Evolutionary conservation across 2,888 invertebrate species (phyloP), one percentile per base, ranked within the genome.

Genomic region (Pseudanteris insignis): DNA sequence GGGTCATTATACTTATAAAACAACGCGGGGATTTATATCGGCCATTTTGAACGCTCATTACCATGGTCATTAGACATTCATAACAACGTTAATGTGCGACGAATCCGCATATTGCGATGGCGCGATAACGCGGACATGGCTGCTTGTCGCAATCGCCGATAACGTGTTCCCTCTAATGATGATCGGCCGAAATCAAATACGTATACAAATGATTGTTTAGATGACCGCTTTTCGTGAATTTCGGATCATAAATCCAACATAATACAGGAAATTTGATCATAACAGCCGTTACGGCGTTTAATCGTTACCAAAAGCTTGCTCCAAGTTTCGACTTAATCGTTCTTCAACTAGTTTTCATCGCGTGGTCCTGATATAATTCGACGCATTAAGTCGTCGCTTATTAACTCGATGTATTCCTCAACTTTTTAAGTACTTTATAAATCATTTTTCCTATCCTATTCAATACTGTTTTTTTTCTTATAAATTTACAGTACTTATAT

Each of bases 151-250:
- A 44, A 37, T 57, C 41, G 48, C 43, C 32, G 33, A 26, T 15
- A 44, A 37, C 57, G n/a, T 38, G 54, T 32, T 15, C 46, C 12
- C 48, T 37, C 32, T 50, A 57, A 50, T 57, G 50, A 50, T 57
- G 50, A 57, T 57, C 41, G 44, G 57, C 50, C 7, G 44, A 37
- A 48, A 48, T 57, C 57, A 57, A 57, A 57, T 57, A 57, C 37
- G 48, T 57, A 50, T 57, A 57, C 37, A 18, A 37, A 57, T 44
- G 57, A 37, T 43, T 57, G 50, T 50, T 57, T 57, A 57, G 57
- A 50, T 28, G 36, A 28, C 43, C 50, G 50, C 48, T 48, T 57
- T 57, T 37, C 21, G 37, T 32, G 43, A 50, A 28, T 43, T 57
- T 57, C 43, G 41, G 48, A 50, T 11, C 38, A 33, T 9, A 28